Conservation (phyloP, 2,888 invertebrate genomes). For the Therioaphis trifolii region DNA sequence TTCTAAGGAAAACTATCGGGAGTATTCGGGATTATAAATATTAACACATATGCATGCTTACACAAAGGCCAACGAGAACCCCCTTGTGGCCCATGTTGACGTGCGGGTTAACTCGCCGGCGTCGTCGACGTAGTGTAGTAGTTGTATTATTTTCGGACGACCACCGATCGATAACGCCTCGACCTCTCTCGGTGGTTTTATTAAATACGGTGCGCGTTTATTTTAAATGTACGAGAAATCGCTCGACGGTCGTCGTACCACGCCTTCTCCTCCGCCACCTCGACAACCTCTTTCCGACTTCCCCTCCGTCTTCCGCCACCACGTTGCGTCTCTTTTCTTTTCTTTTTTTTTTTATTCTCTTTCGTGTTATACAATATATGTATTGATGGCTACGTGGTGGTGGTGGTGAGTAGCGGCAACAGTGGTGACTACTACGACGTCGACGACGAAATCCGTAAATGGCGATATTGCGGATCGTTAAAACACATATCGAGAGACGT, state of each 20-base stretch:
- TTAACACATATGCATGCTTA: neutral
- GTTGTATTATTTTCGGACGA: constrained; percentile 61
- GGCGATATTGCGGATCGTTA: constrained; percentile 57
- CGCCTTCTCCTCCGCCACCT: neutral
- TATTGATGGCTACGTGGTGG: neutral
- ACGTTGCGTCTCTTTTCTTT: neutral
- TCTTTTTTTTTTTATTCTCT: neutral
- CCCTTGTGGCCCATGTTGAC: neutral
- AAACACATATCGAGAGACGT: constrained; percentile 30
- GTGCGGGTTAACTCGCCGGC: constrained; percentile 14
- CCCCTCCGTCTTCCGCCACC: neutral
- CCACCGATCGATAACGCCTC: constrained; percentile 61
- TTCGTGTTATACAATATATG: neutral
- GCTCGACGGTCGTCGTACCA: constrained; percentile 34
- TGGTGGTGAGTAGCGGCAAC: neutral
- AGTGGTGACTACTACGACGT: neutral
- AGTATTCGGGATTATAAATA: no score
- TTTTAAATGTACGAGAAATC: constrained; percentile 58
- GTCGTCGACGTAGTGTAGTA: constrained; percentile 36
- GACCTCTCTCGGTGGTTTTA: constrained; percentile 46
- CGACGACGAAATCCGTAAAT: constrained; percentile 56
- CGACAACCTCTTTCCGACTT: constrained; percentile 15
- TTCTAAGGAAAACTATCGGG: no score
- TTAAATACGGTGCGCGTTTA: constrained; percentile 56
- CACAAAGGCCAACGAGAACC: constrained; percentile 30